phyloP scores from a whole-genome alignment of 2,113 vertebrate genomes.

The Sturnira hondurensis region DNA sequence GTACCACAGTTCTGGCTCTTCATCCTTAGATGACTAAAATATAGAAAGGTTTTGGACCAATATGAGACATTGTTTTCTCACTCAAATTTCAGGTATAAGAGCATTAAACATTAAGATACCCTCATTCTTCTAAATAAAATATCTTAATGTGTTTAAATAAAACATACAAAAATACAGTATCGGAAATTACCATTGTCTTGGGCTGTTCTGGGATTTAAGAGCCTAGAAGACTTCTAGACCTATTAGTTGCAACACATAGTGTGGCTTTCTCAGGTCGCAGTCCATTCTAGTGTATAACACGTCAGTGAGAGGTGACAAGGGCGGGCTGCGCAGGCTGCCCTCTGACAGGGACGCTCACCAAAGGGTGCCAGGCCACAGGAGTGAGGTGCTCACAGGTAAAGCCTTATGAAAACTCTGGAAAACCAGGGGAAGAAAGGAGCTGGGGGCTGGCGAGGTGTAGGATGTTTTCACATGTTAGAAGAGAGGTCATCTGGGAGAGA shows the following conservation, averaged over 20 bases:
- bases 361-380: neutral
- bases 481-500: neutral
- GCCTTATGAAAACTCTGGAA: neutral
- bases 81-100: neutral
- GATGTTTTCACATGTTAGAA: neutral
- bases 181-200: neutral
- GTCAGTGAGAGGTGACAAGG: neutral
- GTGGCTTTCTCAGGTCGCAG: neutral
- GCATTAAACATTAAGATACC: neutral
- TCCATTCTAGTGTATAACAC: neutral
- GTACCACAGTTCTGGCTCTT: neutral
- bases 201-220: neutral
- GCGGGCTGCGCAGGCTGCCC: neutral
- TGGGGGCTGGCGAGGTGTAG: fast-evolving
- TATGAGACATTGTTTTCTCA: neutral
- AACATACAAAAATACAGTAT: neutral
- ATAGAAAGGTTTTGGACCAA: neutral
- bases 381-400: neutral
- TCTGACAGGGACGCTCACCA: neutral
- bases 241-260: neutral
- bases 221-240: neutral
- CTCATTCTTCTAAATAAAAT: neutral
- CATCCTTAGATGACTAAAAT: neutral
- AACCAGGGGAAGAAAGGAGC: neutral
- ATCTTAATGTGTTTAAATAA: neutral